Base-by-base conservation (phyloP, 2,888 invertebrate species). In the Drosophila emarginata region DNA sequence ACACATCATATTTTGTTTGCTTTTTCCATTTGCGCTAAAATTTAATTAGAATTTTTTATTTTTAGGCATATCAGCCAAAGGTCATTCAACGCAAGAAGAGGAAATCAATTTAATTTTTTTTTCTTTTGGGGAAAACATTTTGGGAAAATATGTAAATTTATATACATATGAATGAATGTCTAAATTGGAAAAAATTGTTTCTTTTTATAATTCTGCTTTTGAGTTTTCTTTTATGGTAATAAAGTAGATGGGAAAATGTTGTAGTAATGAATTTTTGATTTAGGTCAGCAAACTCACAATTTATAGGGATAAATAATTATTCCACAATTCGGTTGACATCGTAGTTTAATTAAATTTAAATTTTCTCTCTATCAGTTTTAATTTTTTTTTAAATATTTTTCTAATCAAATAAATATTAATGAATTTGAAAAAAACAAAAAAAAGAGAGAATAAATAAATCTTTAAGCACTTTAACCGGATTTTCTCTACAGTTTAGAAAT, bases 401-500 rank as follows among this genome's bases (percentile, higher is more conserved):
- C 14, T 14, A 39, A 39, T 39, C 21, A 4, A 45, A 45, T 45
- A 21, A 45, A 45, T 21, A 21, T 45, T 21, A 11, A 45, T 45
- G 4, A 15, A 40, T 40, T 39, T 56, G 26, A 5, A 40, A 45
- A 58, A 28, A 56, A 40, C 4, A 26, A 23, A n/a, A 21, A 61
- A 21, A 15, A 28, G 26, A 32, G 32, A 32, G 32, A 9, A 14
- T 15, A 28, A 32, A 36, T 28, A n/a, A 40, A 18, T 37, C 9
- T 23, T 37, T 39, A 23, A 40, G 51, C 39, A 21, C 56, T 61
- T 56, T 15, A 23, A 28, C 32, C 11, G 18, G 51, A 23, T 52
- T 61, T 60, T 61, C 40, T 32, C 32, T 37, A 32, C 26, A 52
- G 36, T 51, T 52, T 67, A 57, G 68, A 76, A 78, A 82, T 72